These are phyloP conservation scores for Eudyptes chrysolophus DNA, from an alignment of 2,113 vertebrate species.

Conservation along the genomic window DNA sequence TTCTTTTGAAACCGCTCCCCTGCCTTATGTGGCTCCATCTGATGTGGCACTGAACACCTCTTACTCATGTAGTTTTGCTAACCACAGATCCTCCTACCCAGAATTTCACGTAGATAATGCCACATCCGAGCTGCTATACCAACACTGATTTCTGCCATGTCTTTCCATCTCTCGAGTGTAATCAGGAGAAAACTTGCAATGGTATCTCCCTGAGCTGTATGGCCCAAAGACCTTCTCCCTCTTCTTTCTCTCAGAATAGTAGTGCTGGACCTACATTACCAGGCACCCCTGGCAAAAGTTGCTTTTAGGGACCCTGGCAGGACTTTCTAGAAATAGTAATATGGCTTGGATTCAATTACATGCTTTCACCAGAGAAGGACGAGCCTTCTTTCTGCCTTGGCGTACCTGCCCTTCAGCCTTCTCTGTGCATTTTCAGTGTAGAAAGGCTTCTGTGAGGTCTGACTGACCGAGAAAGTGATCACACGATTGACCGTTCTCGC, in stretches of 20 bases:
- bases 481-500: accelerated
- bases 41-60: background rate
- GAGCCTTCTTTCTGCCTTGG: background rate
- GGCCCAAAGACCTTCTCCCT: background rate
- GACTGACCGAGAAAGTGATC: background rate
- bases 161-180: background rate
- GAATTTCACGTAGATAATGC: background rate
- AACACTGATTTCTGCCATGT: background rate
- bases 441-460: background rate
- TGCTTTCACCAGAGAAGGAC: background rate
- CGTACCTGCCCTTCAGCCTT: background rate
- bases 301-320: background rate
- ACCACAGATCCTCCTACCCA: background rate
- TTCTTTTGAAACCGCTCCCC: background rate
- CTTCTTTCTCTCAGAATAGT: background rate
- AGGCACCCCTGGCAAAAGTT: background rate
- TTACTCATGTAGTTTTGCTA: background rate
- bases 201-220: background rate
- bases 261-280: background rate
- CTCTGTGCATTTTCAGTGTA: background rate
- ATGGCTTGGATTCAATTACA: background rate
- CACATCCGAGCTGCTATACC: background rate
- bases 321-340: background rate
- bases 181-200: background rate
- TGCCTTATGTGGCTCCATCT: background rate